Evolutionary conservation across 2,888 invertebrate genomes (phyloP), one percentile per base, ranked within the genome.

Genomic region (Melinopterus prodromus): DNA sequence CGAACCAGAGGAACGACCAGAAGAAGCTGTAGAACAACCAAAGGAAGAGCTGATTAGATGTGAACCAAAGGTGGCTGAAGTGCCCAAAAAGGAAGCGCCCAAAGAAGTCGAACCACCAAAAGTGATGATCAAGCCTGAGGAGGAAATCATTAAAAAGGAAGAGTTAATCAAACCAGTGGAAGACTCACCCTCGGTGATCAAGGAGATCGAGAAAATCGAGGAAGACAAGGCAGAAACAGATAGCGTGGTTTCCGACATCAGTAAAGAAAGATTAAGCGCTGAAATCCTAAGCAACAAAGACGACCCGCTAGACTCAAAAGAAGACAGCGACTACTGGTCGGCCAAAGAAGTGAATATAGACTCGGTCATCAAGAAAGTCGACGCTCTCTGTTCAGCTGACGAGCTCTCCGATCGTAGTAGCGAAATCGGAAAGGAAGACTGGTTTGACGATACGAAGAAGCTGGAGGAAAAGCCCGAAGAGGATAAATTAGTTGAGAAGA

Each of bases 281-380:
- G 89, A 89, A 81, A 86, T 88, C 72, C 84, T 86, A 5, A 84
- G 86, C 2, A 12, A 7, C 9, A 91, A 90, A 83, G 91, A 91
- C 75, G 91, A 91, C 83, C 88, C 88, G 5, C 86, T 87, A 79
- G 91, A 91, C 84, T 91, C 91, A 53, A 92, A 94, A 83, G 89
- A 95, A 84, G 95, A 94, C 86, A 93, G 92, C 85, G 94, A 94
- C 87, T 94, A 93, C 84, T 95, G 95, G 95, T 94, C 94, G 69
- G 93, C 94, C 6, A 95, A 95, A 88, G 95, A 95, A 86, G 91
- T 95, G 0, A 95, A 95, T 85, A 94, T 95, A 82, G 95, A 95
- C 84, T 95, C 95, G 16, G 95, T 96, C 1, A 95, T 96, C 82
- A 95, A 95, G 88, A 95, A 94, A 85, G 93, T 94, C 0, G 94